phyloP scores from a whole-genome alignment of 2,797 vertebrate species.

The Pagetopsis macropterus region DNA sequence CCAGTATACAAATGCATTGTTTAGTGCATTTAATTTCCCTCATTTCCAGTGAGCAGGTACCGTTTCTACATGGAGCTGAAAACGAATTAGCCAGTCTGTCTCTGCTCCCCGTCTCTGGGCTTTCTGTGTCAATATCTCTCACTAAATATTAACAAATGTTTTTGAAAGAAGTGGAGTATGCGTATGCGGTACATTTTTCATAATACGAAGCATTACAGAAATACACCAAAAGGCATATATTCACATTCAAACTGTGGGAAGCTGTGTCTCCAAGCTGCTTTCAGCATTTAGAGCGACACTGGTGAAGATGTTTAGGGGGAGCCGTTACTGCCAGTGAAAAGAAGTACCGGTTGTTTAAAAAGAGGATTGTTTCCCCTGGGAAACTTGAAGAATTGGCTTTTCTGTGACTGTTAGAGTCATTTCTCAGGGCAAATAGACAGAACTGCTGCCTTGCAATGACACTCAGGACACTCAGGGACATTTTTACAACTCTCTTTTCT shows the following conservation, averaged over 20 bases:
- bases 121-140: conserved; percentile 28
- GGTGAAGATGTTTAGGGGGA: conserved; percentile 42
- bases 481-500: conserved; percentile 21
- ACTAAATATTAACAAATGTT: conserved; percentile 51
- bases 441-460: conserved; percentile 35
- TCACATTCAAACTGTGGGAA: conserved; percentile 24
- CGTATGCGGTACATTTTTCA: conserved; percentile 8
- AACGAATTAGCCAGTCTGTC: conserved; percentile 22
- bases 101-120: not conserved
- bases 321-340: conserved; percentile 51
- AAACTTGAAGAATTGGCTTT: conserved; percentile 41
- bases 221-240: conserved; percentile 18
- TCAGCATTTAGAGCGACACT: conserved; percentile 47
- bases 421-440: conserved; percentile 41
- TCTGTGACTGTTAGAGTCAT: conserved; percentile 49
- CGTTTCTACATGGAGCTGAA: no score
- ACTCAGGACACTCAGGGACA: conserved; percentile 34
- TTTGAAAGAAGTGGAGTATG: conserved; percentile 28
- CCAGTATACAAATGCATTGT: no score
- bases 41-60: no score
- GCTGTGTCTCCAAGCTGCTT: conserved; percentile 29
- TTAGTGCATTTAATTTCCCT: no score
- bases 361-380: conserved; percentile 38
- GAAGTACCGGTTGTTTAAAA: conserved; percentile 36
- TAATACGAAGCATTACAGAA: conserved; percentile 15